Base-by-base conservation (phyloP, 1,140 invertebrate genomes). In the Doryteuthis pealeii region DNA sequence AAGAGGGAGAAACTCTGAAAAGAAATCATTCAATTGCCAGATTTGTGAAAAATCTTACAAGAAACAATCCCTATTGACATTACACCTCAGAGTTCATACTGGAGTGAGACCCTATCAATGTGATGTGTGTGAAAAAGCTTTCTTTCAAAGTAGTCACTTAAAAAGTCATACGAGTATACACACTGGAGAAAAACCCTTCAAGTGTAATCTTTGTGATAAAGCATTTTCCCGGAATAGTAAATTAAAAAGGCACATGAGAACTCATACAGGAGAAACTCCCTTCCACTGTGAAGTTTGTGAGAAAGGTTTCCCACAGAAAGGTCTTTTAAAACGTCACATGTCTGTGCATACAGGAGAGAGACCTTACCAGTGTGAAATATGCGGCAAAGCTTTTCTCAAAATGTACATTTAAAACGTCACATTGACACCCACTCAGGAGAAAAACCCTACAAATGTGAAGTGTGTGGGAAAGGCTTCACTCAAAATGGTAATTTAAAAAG, bases 371-470 rank as follows among this genome's bases (percentile, higher is more conserved):
- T 82, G 81, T 70, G 76, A 76, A 30, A 31, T 78, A 14, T 82
- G 81, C 80, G 82, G 81, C 14, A 71, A 76, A 18, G 54, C 54
- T n/a, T 93, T 83, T 90, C 90, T 0, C 91, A 92, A 79, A 90
- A 91, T 69, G 92, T 90, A 90, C 90, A 92, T 75, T 87, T 93
- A 30, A 91, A 91, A 18, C 92, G 92, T 83, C 93, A 94, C 83
- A 83, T 90, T 78, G 89, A 31, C n/a, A 58, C 54, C 14, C 73
- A 74, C 58, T 49, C 73, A 10, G 68, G 67, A 18, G 68, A 70
- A n/a, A 74, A 62, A 28, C 35, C 4, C 3, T 62, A n/a, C 18
- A 62, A 62, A 28, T 62, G 54, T 62, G 54, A 62, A 12, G 18
- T 22, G 10, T 62, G 54, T 62, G 54, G 18, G 12, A 62, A 62